Percentiles rank a stretch among this genome's conserved stretches.
These are phyloP conservation scores for Grapholita molesta DNA, from an alignment of 1,140 invertebrate species.

Conservation along the genomic window DNA sequence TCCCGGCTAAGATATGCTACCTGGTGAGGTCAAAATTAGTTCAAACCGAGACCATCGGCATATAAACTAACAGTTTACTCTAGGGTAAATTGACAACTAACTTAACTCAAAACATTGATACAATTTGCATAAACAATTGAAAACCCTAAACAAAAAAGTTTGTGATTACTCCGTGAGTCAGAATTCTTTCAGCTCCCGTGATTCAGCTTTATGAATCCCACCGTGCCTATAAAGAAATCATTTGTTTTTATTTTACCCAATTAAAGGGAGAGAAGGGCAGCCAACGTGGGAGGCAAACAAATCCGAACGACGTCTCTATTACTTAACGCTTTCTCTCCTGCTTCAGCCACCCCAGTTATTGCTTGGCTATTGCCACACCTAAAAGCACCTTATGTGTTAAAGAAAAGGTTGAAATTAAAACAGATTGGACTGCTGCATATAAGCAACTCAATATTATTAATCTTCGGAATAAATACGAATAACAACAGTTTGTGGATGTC, in stretches of 20 bases:
- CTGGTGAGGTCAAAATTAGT: background rate
- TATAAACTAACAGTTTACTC: background rate
- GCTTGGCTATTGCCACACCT: background rate
- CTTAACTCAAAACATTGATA: background rate
- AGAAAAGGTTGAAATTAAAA: background rate
- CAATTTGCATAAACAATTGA: background rate
- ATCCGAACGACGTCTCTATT: conserved; percentile 13
- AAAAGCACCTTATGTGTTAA: background rate
- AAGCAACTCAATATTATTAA: conserved; percentile 14
- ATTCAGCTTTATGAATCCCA: conserved; percentile 3
- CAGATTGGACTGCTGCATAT: background rate
- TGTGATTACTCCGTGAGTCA: background rate
- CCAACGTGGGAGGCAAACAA: conserved; percentile 1
- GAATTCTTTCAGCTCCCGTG: background rate
- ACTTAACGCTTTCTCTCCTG: conserved; percentile 16
- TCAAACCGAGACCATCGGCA: background rate
- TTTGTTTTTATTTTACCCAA: conserved; percentile 17
- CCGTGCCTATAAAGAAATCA: conserved; percentile 12
- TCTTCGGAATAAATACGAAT: background rate
- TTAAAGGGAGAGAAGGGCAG: conserved; percentile 13
- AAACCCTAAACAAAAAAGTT: background rate
- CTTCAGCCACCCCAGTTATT: background rate
- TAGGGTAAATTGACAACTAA: background rate
- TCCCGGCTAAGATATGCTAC: background rate
- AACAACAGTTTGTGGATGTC: conserved; percentile 3